A percentile compares a stretch with the other conserved stretches of the same genome.
These are phyloP conservation scores for Myiotriccus ornatus DNA, from an alignment of 2,797 vertebrate species.

Conservation along the genomic window DNA sequence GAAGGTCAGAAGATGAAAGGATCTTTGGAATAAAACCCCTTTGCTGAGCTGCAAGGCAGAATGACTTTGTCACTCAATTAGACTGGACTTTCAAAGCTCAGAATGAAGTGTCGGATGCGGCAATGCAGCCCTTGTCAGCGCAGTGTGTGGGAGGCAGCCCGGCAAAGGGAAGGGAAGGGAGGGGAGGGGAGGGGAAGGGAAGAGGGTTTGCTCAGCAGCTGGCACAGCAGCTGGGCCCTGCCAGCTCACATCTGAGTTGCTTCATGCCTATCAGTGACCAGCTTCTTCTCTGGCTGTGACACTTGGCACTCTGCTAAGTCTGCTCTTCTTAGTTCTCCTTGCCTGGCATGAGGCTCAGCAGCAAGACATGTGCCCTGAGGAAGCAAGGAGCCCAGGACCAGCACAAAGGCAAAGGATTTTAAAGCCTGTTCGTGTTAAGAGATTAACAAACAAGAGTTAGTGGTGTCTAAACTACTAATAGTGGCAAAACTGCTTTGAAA, in stretches of 20 bases:
- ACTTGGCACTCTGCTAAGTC: background rate
- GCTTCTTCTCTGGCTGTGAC: background rate
- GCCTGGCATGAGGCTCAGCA: background rate
- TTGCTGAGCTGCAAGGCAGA: background rate
- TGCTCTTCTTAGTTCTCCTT: background rate
- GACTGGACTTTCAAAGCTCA: slow-evolving; percentile 11
- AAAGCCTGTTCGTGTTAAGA: background rate
- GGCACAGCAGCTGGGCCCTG: slow-evolving; percentile 40
- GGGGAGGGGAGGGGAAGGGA: background rate
- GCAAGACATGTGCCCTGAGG: background rate
- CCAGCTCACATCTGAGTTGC: background rate
- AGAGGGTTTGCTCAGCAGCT: slow-evolving; percentile 19
- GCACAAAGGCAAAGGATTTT: background rate
- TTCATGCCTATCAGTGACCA: background rate
- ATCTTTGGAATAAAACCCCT: background rate
- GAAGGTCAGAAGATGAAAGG: slow-evolving; percentile 54
- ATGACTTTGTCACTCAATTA: slow-evolving; percentile 57
- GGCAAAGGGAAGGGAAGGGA: background rate
- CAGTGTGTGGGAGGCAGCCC: background rate
- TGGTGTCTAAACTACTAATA: background rate
- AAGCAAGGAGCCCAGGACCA: background rate
- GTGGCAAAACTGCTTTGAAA: background rate
- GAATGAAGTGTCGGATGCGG: slow-evolving; percentile 6
- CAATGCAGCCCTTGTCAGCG: slow-evolving; percentile 26
- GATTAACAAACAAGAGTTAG: background rate